Evolutionary conservation across 2,113 vertebrate genomes (phyloP).

Genomic region (Pteruthius melanotis): DNA sequence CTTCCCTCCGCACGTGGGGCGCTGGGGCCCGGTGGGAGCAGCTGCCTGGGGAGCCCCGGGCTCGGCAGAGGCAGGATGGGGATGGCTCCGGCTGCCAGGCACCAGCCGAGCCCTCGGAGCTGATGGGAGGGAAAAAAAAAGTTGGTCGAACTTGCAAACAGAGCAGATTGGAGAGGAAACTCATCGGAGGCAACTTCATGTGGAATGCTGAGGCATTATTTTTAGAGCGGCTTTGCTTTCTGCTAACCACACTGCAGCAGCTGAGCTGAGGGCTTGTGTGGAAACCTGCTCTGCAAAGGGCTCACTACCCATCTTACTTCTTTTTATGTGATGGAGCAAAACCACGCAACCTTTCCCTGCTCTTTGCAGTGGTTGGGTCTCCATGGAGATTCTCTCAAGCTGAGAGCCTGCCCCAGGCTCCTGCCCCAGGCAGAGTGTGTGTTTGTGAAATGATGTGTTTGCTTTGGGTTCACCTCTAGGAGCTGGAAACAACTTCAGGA

Average conservation of each 20-base stretch:
- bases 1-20: fast-evolving
- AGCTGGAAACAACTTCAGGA: not conserved
- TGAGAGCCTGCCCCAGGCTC: not conserved
- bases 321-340: slow-evolving; percentile 1
- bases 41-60: not conserved
- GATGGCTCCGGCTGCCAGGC: not conserved
- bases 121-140: not conserved
- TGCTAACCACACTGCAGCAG: slow-evolving; percentile 23
- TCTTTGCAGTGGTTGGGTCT: not conserved
- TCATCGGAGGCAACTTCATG: not conserved
- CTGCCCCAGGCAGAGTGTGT: not conserved
- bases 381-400: not conserved
- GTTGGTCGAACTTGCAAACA: slow-evolving; percentile 6
- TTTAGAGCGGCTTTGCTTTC: slow-evolving; percentile 20
- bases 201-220: slow-evolving; percentile 43
- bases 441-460: not conserved
- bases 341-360: not conserved
- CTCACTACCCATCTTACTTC: not conserved
- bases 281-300: not conserved
- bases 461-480: not conserved
- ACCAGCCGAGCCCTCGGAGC: not conserved
- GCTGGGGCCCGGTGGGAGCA: not conserved
- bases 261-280: not conserved
- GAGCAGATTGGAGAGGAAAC: not conserved
- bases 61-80: not conserved